These are phyloP conservation scores for Coleophora flavipennella DNA, from an alignment of 2,888 invertebrate genomes.

Conservation along the genomic window DNA sequence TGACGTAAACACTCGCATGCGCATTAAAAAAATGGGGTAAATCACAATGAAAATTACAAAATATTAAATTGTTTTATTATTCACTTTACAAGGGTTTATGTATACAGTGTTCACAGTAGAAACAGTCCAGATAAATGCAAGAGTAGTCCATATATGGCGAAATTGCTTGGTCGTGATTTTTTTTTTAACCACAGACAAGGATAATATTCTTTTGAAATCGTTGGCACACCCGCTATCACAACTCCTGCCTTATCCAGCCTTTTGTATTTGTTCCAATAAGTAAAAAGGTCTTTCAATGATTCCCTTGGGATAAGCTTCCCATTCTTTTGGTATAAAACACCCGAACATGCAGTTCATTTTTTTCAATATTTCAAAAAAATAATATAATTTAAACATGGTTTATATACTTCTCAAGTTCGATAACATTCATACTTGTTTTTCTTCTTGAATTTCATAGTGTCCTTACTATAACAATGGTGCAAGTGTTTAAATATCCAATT, in stretches of 20 bases:
- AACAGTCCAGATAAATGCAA: neutral
- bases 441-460: neutral
- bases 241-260: neutral
- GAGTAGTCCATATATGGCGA: neutral
- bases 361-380: neutral
- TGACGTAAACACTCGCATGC: neutral
- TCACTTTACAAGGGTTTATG: no score
- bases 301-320: neutral
- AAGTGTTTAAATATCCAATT: neutral
- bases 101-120: neutral
- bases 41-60: no score
- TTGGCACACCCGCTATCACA: neutral
- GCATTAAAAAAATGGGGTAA: constrained; percentile 1
- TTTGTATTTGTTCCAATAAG: no score
- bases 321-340: neutral
- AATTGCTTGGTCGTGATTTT: neutral
- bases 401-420: neutral
- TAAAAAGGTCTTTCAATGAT: neutral
- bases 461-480: neutral
- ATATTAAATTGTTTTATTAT: no score
- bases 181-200: neutral
- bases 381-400: neutral
- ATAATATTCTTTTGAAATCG: no score
- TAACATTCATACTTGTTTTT: neutral
- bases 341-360: neutral